Evolutionary conservation across 1,140 invertebrate genomes (phyloP), one percentile per base, ranked within the genome.

Genomic region (Arion vulgaris): DNA sequence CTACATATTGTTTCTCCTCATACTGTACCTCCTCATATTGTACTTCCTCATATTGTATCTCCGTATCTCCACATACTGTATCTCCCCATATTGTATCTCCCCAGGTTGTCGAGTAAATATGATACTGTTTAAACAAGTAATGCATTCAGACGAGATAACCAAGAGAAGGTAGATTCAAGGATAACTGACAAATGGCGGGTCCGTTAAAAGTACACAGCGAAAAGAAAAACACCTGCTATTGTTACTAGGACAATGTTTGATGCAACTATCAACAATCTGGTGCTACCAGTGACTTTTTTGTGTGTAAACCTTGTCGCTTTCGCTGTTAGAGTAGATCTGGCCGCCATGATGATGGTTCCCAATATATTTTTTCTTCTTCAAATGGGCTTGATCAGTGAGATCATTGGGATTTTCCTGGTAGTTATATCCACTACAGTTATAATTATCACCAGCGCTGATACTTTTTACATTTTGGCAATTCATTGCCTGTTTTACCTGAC

Each of bases 401-500:
- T 4, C 4, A 51, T 34, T 13, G 45, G 17, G 1, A 1, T 53
- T 11, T 4, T 1, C 23, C 1, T 75, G 1, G 38, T 53, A n/a
- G 1, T 51, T 2, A 1, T 51, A 17, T n/a, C 41, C 1, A 39
- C 34, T 26, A 28, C 28, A 17, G 13, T n/a, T 15, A 28, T 75
- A n/a, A 26, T 45, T 28, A 2, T 49, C 1, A 45, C 1, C 5
- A n/a, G 45, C 13, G n/a, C 32, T n/a, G 73, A 75, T 26, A 19
- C 73, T 17, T 75, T 75, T 28, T 75, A 75, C 45, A 34, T 75
- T 32, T 28, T 75, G 23, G 39, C 73, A 1, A 32, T 53, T 9
- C 73, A 75, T 28, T 32, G 73, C 45, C 38, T 75, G 2, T 75
- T 75, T 28, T 75, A 53, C n/a, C 26, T 75, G 32, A 49, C 41